Percentiles rank a stretch among this genome's conserved stretches.
Conservation (phyloP, 2,113 vertebrate species). For the Physeter macrocephalus region DNA sequence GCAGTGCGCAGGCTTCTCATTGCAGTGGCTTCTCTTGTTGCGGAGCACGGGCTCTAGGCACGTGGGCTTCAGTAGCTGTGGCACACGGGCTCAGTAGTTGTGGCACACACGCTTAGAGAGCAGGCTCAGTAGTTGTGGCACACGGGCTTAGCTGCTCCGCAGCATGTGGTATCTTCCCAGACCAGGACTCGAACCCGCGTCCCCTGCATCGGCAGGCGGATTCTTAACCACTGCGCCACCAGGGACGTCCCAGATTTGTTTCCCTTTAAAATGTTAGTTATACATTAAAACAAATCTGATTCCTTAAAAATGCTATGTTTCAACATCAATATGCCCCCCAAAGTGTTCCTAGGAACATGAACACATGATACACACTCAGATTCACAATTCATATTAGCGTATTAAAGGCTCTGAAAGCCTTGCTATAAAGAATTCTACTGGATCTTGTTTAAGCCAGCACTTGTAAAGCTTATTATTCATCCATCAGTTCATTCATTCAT, state of each 20-base stretch:
- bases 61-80: too few relatives aligned
- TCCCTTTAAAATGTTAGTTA: neutral
- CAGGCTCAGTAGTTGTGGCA: too few relatives aligned
- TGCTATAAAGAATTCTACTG: neutral
- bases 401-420: neutral
- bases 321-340: neutral
- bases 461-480: neutral
- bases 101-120: fast-evolving
- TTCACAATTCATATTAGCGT: neutral
- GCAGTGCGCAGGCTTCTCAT: too few relatives aligned
- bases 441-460: neutral
- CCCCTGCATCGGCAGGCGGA: too few relatives aligned
- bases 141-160: too few relatives aligned
- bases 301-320: neutral
- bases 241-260: too few relatives aligned
- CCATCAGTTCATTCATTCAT: neutral
- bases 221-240: too few relatives aligned
- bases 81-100: too few relatives aligned
- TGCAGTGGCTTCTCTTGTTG: too few relatives aligned
- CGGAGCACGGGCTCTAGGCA: too few relatives aligned
- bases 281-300: neutral
- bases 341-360: neutral
- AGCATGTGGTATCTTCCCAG: too few relatives aligned
- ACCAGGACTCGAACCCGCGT: too few relatives aligned
- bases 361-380: neutral